Conservation (phyloP, 2,888 invertebrate genomes). For the Acanthococcus lagerstroemiae region DNA sequence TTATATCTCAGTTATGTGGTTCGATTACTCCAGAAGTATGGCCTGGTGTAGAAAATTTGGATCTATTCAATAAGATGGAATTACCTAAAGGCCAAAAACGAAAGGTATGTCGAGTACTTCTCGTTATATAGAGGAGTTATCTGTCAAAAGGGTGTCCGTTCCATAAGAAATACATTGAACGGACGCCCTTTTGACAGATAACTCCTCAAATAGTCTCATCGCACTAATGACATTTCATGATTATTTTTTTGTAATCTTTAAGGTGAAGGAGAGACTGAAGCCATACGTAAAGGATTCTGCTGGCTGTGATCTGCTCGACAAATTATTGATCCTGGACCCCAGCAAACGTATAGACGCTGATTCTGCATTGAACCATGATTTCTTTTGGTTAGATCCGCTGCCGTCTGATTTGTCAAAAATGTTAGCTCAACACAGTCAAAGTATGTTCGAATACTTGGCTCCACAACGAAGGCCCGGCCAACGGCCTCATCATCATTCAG, state of each 20-base stretch:
- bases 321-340: slow-evolving; percentile 83
- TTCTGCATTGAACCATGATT: slow-evolving; percentile 89
- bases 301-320: slow-evolving; percentile 87
- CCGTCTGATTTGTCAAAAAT: slow-evolving; percentile 83
- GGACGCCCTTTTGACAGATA: too few relatives aligned
- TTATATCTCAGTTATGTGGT: slow-evolving; percentile 93
- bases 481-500: slow-evolving; percentile 55
- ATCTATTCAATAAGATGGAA: slow-evolving; percentile 78
- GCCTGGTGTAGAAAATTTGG: slow-evolving; percentile 84
- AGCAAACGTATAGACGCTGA: slow-evolving; percentile 79
- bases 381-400: slow-evolving; percentile 98
- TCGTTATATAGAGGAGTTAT: too few relatives aligned
- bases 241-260: slow-evolving; percentile 26
- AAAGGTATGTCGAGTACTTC: slow-evolving; percentile 47
- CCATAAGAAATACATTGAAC: too few relatives aligned
- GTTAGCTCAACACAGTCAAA: slow-evolving; percentile 78
- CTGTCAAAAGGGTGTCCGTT: too few relatives aligned
- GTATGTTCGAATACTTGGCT: slow-evolving; percentile 90
- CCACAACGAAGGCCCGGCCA: slow-evolving; percentile 61
- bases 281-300: slow-evolving; percentile 84
- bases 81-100: slow-evolving; percentile 76
- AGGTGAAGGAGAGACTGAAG: slow-evolving; percentile 70
- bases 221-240: not conserved
- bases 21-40: slow-evolving; percentile 87
- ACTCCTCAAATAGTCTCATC: not conserved